These are phyloP conservation scores for Drosophila sucinea DNA, from an alignment of 1,140 invertebrate species.

Conservation along the genomic window DNA sequence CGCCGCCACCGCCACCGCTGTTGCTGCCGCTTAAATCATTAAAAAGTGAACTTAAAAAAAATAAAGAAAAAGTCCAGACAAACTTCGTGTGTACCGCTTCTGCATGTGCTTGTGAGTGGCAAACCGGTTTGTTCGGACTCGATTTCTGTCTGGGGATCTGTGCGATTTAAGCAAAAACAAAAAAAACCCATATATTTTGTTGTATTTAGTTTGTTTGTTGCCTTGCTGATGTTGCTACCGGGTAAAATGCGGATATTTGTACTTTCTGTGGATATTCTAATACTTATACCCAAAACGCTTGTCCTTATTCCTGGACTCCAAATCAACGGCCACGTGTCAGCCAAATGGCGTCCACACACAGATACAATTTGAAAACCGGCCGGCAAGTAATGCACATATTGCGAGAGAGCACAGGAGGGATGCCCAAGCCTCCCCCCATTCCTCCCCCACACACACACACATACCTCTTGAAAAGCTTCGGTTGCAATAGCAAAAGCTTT, in stretches of 20 bases:
- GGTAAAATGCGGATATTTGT: slow-evolving; percentile 17
- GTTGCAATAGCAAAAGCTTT: slow-evolving; percentile 65
- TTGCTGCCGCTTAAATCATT: slow-evolving; percentile 68
- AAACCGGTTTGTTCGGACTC: slow-evolving; percentile 70
- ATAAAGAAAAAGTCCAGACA: slow-evolving; percentile 79
- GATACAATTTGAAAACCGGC: slow-evolving; percentile 63
- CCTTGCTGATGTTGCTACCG: slow-evolving; percentile 24
- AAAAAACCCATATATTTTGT: slow-evolving; percentile 5
- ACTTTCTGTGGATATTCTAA: slow-evolving; percentile 21
- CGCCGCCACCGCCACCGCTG: slow-evolving; percentile 23
- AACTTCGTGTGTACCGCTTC: slow-evolving; percentile 51
- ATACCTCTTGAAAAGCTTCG: slow-evolving; percentile 43
- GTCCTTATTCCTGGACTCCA: slow-evolving; percentile 63
- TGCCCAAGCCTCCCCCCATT: not conserved
- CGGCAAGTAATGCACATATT: slow-evolving; percentile 57
- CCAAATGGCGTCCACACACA: slow-evolving; percentile 73
- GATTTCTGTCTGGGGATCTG: slow-evolving; percentile 36
- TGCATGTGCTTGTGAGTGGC: slow-evolving; percentile 29
- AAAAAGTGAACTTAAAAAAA: slow-evolving; percentile 76
- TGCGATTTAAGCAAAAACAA: not conserved
- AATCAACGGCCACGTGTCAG: slow-evolving; percentile 66
- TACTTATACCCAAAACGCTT: slow-evolving; percentile 9
- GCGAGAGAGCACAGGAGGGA: slow-evolving; percentile 10
- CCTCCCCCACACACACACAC: not conserved
- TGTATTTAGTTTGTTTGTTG: slow-evolving; percentile 65